Conservation (phyloP, 2,888 invertebrate species). For the Octodonta nipae region DNA sequence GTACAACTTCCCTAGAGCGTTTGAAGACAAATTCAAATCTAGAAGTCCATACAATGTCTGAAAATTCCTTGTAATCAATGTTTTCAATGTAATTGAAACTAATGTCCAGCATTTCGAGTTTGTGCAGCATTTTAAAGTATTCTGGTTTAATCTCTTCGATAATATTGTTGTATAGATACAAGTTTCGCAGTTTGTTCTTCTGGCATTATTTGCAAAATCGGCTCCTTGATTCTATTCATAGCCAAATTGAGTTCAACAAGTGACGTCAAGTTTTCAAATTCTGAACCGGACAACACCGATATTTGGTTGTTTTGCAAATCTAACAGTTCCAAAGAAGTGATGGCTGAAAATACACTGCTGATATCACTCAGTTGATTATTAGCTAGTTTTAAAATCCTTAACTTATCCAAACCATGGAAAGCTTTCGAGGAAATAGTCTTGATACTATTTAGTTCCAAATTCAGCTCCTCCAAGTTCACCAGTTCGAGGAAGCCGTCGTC, state of each 20-base stretch:
- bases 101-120: constrained; percentile 26
- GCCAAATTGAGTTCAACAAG: constrained; percentile 23
- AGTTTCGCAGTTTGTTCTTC: constrained; percentile 18
- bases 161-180: constrained; percentile 25
- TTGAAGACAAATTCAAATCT: constrained; percentile 24
- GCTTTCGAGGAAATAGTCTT: constrained; percentile 21
- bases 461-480: constrained; percentile 21
- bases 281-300: constrained; percentile 16
- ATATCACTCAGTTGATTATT: constrained; percentile 22
- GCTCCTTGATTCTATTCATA: constrained; percentile 21
- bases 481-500: constrained; percentile 29
- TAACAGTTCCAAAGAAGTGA: constrained; percentile 19
- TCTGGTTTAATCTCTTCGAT: constrained; percentile 19
- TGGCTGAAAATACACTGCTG: constrained; percentile 16
- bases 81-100: constrained; percentile 22
- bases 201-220: constrained; percentile 13
- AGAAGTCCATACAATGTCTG: constrained; percentile 22
- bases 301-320: constrained; percentile 26
- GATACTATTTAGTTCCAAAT: constrained; percentile 25
- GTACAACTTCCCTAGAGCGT: constrained; percentile 23
- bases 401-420: constrained; percentile 24
- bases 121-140: constrained; percentile 23
- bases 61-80: constrained; percentile 21
- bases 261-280: constrained; percentile 23
- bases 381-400: constrained; percentile 26